Conservation (phyloP, 2,113 vertebrate species). For the Gasterosteus nipponicus region DNA sequence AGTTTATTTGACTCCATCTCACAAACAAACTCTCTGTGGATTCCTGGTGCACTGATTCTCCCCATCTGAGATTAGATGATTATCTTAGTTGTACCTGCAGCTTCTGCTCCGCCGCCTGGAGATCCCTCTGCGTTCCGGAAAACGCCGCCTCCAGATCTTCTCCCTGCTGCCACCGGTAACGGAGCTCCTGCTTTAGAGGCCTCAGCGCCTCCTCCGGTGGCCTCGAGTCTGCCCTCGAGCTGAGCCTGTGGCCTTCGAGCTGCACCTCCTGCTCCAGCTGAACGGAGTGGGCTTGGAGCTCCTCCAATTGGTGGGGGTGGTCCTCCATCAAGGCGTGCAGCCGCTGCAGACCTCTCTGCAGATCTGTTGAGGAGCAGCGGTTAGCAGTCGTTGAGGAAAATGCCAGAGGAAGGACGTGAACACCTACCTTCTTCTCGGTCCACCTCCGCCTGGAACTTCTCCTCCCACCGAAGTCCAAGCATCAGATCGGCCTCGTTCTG, state of each 20-base stretch:
- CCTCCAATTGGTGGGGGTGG: slow-evolving; percentile 77
- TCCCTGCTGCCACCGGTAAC: slow-evolving; percentile 81
- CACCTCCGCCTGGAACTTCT: slow-evolving; percentile 82
- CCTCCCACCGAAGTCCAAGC: slow-evolving; percentile 83
- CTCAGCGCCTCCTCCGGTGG: slow-evolving; percentile 75
- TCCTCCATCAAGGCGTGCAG: slow-evolving; percentile 83
- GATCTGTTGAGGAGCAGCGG: slow-evolving; percentile 56
- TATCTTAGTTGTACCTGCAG: slow-evolving; percentile 81
- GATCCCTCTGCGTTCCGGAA: slow-evolving; percentile 76
- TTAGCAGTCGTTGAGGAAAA: background rate
- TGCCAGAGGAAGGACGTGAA: background rate
- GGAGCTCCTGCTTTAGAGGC: slow-evolving; percentile 85
- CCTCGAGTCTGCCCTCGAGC: background rate
- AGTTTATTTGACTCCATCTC: too few relatives aligned
- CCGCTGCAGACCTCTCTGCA: slow-evolving; percentile 78
- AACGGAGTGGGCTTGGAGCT: slow-evolving; percentile 75
- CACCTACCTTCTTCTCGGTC: slow-evolving; percentile 79
- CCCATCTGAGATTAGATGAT: background rate
- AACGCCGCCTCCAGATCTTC: slow-evolving; percentile 80
- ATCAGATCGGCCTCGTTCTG: slow-evolving; percentile 83
- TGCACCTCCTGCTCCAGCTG: slow-evolving; percentile 83
- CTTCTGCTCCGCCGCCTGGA: slow-evolving; percentile 81
- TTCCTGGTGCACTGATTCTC: too few relatives aligned
- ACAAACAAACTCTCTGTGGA: too few relatives aligned
- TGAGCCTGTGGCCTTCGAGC: slow-evolving; percentile 62